Evolutionary conservation across 2,888 invertebrate genomes (phyloP).

Genomic region (Andrena minutula): DNA sequence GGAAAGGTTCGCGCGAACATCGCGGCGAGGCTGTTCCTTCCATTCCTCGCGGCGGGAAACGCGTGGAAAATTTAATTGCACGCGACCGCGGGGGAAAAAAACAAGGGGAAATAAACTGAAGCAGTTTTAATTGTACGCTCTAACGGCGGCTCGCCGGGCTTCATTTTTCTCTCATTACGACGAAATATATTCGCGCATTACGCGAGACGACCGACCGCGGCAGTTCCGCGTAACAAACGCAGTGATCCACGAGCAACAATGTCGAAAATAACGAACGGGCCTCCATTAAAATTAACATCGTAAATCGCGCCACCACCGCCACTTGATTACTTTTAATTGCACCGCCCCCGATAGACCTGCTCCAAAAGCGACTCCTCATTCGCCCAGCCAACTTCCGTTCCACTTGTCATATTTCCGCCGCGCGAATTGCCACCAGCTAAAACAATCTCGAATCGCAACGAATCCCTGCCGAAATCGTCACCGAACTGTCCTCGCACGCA

Average conservation of each 20-base stretch:
- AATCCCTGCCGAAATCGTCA: not conserved
- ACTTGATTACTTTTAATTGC: conserved; percentile 34
- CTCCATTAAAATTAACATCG: conserved; percentile 45
- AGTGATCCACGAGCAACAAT: conserved; percentile 29
- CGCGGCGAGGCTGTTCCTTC: conserved; percentile 1
- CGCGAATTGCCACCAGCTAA: not conserved
- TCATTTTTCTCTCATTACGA: conserved; percentile 42
- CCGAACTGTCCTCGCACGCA: not conserved
- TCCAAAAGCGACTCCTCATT: not conserved
- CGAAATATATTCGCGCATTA: conserved; percentile 25
- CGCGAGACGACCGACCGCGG: not conserved
- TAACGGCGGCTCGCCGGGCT: conserved; percentile 15
- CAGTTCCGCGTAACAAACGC: conserved; percentile 30
- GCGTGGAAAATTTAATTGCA: conserved; percentile 43
- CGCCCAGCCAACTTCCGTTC: not conserved
- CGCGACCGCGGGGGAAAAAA: conserved; percentile 22
- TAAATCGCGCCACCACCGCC: conserved; percentile 14
- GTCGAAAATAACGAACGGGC: conserved; percentile 39
- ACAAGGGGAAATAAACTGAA: conserved; percentile 29
- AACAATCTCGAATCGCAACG: not conserved
- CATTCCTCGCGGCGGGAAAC: conserved; percentile 22
- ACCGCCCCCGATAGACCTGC: conserved; percentile 4
- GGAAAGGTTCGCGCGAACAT: not conserved
- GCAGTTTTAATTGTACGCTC: conserved; percentile 42
- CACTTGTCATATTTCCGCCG: not conserved